Conservation (phyloP, 2,113 vertebrate genomes). For the Myotis brandtii region DNA sequence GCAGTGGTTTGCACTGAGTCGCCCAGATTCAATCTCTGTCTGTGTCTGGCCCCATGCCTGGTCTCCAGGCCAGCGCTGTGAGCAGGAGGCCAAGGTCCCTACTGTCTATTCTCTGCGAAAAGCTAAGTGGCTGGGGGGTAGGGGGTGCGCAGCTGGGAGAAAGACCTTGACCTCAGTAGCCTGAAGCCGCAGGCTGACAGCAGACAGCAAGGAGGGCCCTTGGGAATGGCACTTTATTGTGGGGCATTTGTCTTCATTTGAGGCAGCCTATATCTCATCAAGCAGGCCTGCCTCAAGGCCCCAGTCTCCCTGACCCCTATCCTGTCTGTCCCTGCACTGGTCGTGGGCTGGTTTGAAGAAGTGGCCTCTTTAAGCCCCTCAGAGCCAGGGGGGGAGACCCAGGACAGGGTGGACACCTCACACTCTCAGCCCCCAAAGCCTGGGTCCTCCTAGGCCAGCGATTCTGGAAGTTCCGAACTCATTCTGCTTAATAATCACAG, state of each 20-base stretch:
- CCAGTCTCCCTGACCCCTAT: slow-evolving; percentile 67
- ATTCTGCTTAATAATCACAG: background rate
- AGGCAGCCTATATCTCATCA: slow-evolving; percentile 72
- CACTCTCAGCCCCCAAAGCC: background rate
- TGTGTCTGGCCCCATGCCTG: slow-evolving; percentile 10
- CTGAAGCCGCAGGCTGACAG: slow-evolving; percentile 67
- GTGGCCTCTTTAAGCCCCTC: slow-evolving; percentile 55
- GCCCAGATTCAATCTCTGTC: background rate
- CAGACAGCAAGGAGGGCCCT: slow-evolving; percentile 65
- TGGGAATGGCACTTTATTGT: slow-evolving; percentile 75
- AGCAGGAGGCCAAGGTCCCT: background rate
- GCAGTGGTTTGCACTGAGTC: slow-evolving; percentile 40
- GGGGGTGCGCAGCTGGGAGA: background rate
- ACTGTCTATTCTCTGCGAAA: slow-evolving; percentile 60
- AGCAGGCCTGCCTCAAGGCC: slow-evolving; percentile 58
- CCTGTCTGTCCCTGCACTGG: slow-evolving; percentile 16
- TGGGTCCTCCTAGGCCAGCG: background rate
- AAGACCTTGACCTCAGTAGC: slow-evolving; percentile 73
- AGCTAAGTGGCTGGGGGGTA: slow-evolving; percentile 68
- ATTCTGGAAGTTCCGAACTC: slow-evolving; percentile 17
- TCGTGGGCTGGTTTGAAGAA: background rate
- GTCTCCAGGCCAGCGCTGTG: background rate
- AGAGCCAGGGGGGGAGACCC: background rate
- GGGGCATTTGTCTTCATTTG: slow-evolving; percentile 82
- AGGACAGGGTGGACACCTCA: background rate